Base-by-base conservation (phyloP, 2,888 invertebrate species). In the Andricus curvator region DNA sequence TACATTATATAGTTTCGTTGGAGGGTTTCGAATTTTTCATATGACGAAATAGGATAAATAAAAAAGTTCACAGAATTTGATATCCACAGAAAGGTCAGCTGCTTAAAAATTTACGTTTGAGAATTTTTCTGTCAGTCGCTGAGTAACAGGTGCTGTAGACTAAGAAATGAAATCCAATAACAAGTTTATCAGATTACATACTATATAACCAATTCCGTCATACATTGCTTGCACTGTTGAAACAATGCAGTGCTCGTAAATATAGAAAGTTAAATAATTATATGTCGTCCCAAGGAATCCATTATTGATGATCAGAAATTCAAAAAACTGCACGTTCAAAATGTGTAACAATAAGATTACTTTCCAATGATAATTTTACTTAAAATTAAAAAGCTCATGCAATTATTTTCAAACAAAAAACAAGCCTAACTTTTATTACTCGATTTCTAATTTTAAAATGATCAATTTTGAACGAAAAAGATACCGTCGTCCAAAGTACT, bases 161-260 rank as follows among this genome's bases (percentile, higher is more conserved):
- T 6, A 15, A 48, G 15, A 15, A n/a, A 62, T 15, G 65, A 68
- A 83, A 83, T 76, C 80, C 78, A 80, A 83, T 82, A 83, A 83
- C 62, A 80, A 11, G 67, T 62, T 82, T 78, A 84, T 84, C 81
- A 80, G 82, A 84, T 84, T 82, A 80, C 48, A 51, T 48, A 17
- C 51, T 70, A 51, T 51, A 29, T 5, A 70, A 29, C 48, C 15
- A 29, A 51, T 20, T 17, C 1, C 48, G 51, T 70, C 44, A 70
- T 33, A 20, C 51, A 70, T 25, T 25, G 20, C 48, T 48, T 51
- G 48, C 20, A 70, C 22, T 70, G 9, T 48, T 25, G 25, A 70
- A 70, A 51, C 25, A 70, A 29, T 70, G 48, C 1, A 48, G 11
- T 25, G 20, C n/a, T n/a, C 66, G 6, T 68, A 51, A 33, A 70